phyloP scores from a whole-genome alignment of 2,888 invertebrate species.

The Trachelus tabidus region DNA sequence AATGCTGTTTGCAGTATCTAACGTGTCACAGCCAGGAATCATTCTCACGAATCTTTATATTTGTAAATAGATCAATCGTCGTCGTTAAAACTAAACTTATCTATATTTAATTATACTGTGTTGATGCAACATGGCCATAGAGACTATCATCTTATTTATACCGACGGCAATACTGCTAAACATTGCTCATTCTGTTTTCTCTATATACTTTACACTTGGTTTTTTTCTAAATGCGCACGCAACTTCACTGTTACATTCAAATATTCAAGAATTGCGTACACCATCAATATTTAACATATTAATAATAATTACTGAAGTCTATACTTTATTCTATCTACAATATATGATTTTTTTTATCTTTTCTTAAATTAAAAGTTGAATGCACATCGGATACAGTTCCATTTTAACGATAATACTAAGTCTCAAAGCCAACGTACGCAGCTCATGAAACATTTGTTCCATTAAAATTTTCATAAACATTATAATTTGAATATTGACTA shows the following conservation, averaged over 20 bases:
- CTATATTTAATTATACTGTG: neutral
- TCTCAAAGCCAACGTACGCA: neutral
- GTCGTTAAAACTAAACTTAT: neutral
- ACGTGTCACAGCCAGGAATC: neutral
- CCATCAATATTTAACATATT: neutral
- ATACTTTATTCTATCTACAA: slow-evolving; percentile 3
- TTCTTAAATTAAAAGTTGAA: slow-evolving; percentile 26
- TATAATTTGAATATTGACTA: neutral
- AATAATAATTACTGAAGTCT: neutral
- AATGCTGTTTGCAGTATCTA: neutral
- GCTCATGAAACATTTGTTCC: neutral
- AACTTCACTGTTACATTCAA: neutral
- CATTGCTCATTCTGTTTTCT: neutral
- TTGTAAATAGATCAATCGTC: neutral
- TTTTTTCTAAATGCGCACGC: neutral
- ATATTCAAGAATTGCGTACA: neutral
- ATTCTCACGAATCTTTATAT: neutral
- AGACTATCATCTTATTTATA: neutral
- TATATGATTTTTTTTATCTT: neutral
- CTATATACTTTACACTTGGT: neutral
- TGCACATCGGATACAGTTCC: slow-evolving; percentile 32
- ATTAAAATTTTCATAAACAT: neutral
- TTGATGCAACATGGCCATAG: neutral
- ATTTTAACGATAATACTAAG: neutral
- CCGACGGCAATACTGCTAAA: neutral